These are phyloP conservation scores for Typhlichthys eigenmanni DNA, from an alignment of 2,797 vertebrate species.

Conservation along the genomic window DNA sequence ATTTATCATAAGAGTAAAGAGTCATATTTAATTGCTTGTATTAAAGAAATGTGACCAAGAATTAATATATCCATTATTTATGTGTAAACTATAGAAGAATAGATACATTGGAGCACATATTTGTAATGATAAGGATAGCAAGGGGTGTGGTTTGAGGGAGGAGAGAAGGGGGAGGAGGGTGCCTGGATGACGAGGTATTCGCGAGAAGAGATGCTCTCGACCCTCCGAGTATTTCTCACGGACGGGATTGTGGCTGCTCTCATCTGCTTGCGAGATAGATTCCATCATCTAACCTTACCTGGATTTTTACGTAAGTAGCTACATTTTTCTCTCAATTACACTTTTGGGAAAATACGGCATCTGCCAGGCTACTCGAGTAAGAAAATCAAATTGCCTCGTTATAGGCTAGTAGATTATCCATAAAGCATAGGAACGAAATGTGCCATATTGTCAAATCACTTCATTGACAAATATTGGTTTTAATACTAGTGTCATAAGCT, in stretches of 20 bases:
- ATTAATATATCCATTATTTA: not conserved
- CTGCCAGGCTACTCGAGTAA: not conserved
- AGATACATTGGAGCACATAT: not conserved
- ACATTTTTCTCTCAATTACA: slow-evolving; percentile 1
- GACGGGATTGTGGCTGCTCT: slow-evolving; percentile 53
- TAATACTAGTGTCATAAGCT: not conserved
- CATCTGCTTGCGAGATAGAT: slow-evolving; percentile 59
- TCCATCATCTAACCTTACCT: slow-evolving; percentile 62
- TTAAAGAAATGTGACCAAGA: slow-evolving; percentile 44
- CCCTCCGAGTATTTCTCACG: slow-evolving; percentile 36
- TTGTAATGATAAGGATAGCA: slow-evolving; percentile 14
- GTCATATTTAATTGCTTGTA: slow-evolving; percentile 29
- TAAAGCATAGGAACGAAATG: not conserved
- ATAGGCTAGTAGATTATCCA: slow-evolving; percentile 16
- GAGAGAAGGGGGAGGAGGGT: not conserved
- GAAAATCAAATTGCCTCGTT: not conserved
- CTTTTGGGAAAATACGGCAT: not conserved
- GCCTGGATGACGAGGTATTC: slow-evolving; percentile 42
- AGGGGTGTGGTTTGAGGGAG: slow-evolving; percentile 60
- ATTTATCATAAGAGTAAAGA: not conserved
- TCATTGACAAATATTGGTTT: not conserved
- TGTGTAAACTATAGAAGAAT: not conserved
- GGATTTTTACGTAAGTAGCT: slow-evolving; percentile 61
- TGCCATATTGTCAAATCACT: not conserved
- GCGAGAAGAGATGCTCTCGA: slow-evolving; percentile 60